Evolutionary conservation across 2,888 invertebrate species (phyloP), one percentile per base, ranked within the genome.

Genomic region (Morpho achilles): DNA sequence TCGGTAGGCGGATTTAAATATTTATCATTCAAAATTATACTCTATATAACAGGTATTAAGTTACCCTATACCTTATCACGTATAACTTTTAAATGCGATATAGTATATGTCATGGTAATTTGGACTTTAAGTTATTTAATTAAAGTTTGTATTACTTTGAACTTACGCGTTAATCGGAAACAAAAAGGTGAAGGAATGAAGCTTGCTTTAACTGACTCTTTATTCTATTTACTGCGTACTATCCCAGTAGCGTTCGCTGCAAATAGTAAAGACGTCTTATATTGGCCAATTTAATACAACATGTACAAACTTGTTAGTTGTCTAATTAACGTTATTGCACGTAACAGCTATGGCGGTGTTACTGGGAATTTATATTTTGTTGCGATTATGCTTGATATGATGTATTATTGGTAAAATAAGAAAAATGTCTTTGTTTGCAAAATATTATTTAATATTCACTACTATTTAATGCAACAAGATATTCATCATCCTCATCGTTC

Each of bases 111-210:
- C 56, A 59, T 57, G 8, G 16, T 9, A 67, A 63, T 65, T 53
- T 50, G 49, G 42, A 66, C 66, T 62, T 61, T 67, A 66, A 49
- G 3, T 7, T 1, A 16, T 43, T 32, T 7, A 0, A 1, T 55
- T 67, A 70, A 57, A 65, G 58, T 52, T 61, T 53, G 61, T 51
- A 56, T 67, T 66, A 54, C 51, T 57, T 50, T 59, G 57, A 44
- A 52, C 23, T 7, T 40, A 43, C 42, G 49, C 32, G 58, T 58
- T 61, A 62, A 50, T 42, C 55, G 45, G 58, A 64, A 66, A 67
- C 71, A 77, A 79, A 77, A 77, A 76, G 71, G 68, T 64, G 71
- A 63, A 67, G 77, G 77, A 78, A 79, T 78, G 77, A 76, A 67
- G 75, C 74, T 79, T 73, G 78, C 75, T 75, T 77, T 76, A 73